Evolutionary conservation across 2,888 invertebrate genomes (phyloP).

Genomic region (Nephrotoma flavescens): DNA sequence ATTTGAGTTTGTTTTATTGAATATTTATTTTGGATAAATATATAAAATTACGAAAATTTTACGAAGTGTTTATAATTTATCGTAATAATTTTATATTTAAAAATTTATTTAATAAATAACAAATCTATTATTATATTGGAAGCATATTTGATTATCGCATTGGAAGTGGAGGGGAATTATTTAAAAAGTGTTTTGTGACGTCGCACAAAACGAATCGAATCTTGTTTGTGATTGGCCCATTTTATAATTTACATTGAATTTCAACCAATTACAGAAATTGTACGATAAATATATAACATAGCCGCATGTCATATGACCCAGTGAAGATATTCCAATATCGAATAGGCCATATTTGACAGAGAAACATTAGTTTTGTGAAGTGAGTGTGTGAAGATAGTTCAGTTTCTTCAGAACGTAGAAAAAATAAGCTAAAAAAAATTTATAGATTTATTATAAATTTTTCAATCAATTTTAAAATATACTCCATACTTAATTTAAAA

Average conservation of each 20-base stretch:
- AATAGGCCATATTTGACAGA: slow-evolving; percentile 64
- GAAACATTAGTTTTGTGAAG: slow-evolving; percentile 66
- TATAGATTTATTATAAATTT: slow-evolving; percentile 8
- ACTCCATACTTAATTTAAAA: slow-evolving; percentile 31
- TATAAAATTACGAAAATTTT: not conserved
- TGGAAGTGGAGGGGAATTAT: not conserved
- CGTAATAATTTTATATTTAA: not conserved
- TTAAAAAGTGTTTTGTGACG: slow-evolving; percentile 23
- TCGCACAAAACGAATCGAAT: slow-evolving; percentile 36
- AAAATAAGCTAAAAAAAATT: slow-evolving; percentile 9
- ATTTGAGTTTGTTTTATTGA: not conserved
- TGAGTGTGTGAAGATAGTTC: slow-evolving; percentile 61
- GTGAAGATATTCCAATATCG: slow-evolving; percentile 4
- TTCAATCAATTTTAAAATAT: slow-evolving; percentile 21
- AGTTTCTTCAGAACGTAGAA: slow-evolving; percentile 21
- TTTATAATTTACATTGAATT: slow-evolving; percentile 34
- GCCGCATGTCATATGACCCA: slow-evolving; percentile 65
- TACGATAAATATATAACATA: slow-evolving; percentile 39
- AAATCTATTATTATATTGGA: not conserved
- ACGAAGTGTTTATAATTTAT: not conserved
- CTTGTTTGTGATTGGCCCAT: slow-evolving; percentile 38
- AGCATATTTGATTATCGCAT: not conserved
- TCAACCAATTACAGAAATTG: slow-evolving; percentile 40
- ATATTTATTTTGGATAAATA: not conserved
- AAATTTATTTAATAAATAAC: not conserved